A percentile compares a stretch with the other conserved stretches of the same genome.
phyloP scores from a whole-genome alignment of 2,113 vertebrate species.

The Smithornis capensis region DNA sequence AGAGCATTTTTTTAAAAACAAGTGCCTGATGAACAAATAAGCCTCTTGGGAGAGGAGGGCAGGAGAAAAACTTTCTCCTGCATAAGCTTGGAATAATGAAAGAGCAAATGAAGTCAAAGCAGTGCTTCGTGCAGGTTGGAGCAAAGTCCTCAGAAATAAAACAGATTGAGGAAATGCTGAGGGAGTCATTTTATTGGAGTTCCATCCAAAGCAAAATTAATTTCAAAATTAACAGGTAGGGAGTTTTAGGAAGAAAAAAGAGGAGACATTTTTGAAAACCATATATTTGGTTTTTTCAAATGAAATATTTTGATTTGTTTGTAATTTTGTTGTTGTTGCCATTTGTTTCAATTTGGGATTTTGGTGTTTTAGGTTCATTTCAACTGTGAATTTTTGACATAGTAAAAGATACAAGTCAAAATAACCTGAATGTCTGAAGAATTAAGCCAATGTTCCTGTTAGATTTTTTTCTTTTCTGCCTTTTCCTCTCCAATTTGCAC shows the following conservation, averaged over 20 bases:
- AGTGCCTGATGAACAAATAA: slow-evolving; percentile 13
- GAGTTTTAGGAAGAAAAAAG: background rate
- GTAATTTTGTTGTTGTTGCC: background rate
- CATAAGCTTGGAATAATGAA: background rate
- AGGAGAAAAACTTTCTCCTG: background rate
- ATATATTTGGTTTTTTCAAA: background rate
- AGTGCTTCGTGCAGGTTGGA: background rate
- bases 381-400: background rate
- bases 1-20: background rate
- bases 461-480: background rate
- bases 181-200: background rate
- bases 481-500: background rate
- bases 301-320: background rate
- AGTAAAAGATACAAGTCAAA: background rate
- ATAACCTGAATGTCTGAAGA: background rate
- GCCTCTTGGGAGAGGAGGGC: background rate
- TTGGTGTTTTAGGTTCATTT: background rate
- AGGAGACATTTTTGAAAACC: background rate
- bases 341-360: background rate
- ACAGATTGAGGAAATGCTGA: accelerated
- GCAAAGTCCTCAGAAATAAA: background rate
- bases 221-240: background rate
- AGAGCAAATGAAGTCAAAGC: background rate
- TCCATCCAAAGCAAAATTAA: background rate
- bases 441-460: background rate